phyloP scores from a whole-genome alignment of 1,140 invertebrate species.

The Eriocheir sinensis region DNA sequence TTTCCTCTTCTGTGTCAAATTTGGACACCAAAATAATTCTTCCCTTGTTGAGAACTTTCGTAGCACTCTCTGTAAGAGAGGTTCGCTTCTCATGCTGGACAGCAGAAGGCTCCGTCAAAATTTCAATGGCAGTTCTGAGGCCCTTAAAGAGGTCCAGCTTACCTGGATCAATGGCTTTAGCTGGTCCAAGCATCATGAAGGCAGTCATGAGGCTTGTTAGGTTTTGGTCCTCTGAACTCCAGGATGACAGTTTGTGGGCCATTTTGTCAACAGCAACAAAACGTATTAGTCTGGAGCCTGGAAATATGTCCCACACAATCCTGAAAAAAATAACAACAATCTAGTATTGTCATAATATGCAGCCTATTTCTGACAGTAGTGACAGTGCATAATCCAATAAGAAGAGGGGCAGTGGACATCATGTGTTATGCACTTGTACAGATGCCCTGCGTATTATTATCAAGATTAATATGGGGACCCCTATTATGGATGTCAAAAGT shows the following conservation, averaged over 20 bases:
- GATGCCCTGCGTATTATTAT: no score
- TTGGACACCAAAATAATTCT: slow-evolving; percentile 94
- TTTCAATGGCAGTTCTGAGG: slow-evolving; percentile 92
- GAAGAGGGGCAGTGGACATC: no score
- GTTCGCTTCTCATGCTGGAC: slow-evolving; percentile 86
- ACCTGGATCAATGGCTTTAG: slow-evolving; percentile 73
- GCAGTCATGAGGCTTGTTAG: slow-evolving; percentile 83
- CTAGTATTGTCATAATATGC: neutral
- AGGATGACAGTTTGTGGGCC: slow-evolving; percentile 91
- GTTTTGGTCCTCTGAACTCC: slow-evolving; percentile 91
- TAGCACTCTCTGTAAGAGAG: slow-evolving; percentile 84
- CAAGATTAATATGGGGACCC: no score
- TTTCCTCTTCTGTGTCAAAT: slow-evolving; percentile 90
- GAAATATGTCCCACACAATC: slow-evolving; percentile 98
- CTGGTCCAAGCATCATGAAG: slow-evolving; percentile 75
- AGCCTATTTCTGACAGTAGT: neutral
- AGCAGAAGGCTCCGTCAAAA: slow-evolving; percentile 90
- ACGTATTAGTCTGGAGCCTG: slow-evolving; percentile 90
- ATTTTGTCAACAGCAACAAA: slow-evolving; percentile 92
- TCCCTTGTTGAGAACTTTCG: slow-evolving; percentile 86
- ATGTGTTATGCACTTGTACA: no score
- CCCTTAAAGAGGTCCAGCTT: slow-evolving; percentile 88
- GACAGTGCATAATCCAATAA: no score
- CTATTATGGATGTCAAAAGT: no score
- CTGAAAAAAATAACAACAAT: slow-evolving; percentile 64